A percentile compares a stretch with the other conserved stretches of the same genome.
phyloP scores from a whole-genome alignment of 2,888 invertebrate species.

The Lasioglossum pauxillum region DNA sequence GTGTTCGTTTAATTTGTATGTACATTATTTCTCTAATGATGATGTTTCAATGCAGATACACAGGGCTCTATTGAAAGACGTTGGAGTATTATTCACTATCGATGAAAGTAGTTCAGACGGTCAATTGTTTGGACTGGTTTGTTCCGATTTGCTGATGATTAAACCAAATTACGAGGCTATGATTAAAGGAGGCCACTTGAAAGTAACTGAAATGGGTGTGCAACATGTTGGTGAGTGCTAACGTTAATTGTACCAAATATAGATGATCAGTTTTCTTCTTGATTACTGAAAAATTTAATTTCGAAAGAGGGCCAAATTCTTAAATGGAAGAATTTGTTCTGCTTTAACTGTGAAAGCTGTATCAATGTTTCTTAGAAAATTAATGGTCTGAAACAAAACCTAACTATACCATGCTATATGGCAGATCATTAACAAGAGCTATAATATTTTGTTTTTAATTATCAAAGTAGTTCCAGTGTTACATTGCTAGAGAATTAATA shows the following conservation, averaged over 20 bases:
- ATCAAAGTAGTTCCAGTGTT: neutral
- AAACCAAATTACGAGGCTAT: constrained; percentile 96
- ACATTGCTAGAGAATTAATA: neutral
- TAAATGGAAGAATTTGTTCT: neutral
- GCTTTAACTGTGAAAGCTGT: neutral
- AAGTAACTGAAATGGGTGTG: constrained; percentile 93
- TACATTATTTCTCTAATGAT: neutral
- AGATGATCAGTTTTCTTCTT: neutral
- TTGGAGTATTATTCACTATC: constrained; percentile 90
- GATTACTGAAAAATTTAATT: neutral
- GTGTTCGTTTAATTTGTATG: neutral
- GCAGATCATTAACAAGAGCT: neutral
- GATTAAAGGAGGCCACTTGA: constrained; percentile 93
- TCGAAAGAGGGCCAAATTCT: neutral
- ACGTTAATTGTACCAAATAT: neutral
- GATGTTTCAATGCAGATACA: constrained; percentile 84
- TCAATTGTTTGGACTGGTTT: constrained; percentile 92
- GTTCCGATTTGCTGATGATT: constrained; percentile 91
- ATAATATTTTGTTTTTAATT: neutral
- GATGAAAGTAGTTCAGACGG: constrained; percentile 90
- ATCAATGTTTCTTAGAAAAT: neutral
- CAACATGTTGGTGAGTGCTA: constrained; percentile 88
- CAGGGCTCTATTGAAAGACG: constrained; percentile 92
- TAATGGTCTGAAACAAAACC: neutral
- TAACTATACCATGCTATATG: neutral